Base-by-base conservation (phyloP, 2,113 vertebrate species). In the Cochlearius cochlearius region DNA sequence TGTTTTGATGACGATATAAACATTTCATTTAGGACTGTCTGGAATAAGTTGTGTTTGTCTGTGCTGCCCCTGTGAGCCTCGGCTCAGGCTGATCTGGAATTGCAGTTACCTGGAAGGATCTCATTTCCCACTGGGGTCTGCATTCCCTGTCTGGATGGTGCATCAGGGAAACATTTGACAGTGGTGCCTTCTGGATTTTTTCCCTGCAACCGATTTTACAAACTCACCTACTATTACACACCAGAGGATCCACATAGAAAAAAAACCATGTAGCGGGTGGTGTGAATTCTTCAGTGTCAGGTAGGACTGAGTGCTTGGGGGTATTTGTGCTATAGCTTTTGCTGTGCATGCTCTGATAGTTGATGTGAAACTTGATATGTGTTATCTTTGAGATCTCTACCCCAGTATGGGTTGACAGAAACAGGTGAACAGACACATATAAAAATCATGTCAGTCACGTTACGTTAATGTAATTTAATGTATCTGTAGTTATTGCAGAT, bases 201-300 rank as follows among this genome's bases (percentile, higher is more conserved):
- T 56, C n/a, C 17, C 20, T 60, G 7, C 7, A 82, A 55, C 43
- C 52, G 30, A 38, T 53, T 92, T 76, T 39, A 66, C 7, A 68
- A 49, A 25, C 21, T 69, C 21, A 60, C 14, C 15, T 64, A 10
- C 7, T 32, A 4, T 68, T 38, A 32, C 4, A 60, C 11, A 60
- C 3, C 9, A 36, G 47, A 82, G 16, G 15, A 60, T 36, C 23
- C 29, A 68, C 4, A 36, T 0, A 59, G 12, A 4, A 52, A 56
- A 71, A 56, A n/a, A 30, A 4, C 0, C 3, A 4, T 15, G 2
- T 12, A 76, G 10, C 0, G 0, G 62, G 21, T 25, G 15, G 25
- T 59, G 19, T 0, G 4, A 73, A 43, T 18, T 45, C 34, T n/a
- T 77, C 25, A 34, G 13, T 20, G 27, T 53, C 63, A 63, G 49